Evolutionary conservation across 1,140 invertebrate species (phyloP), one percentile per base, ranked within the genome.

Genomic region (Uloborus diversus): DNA sequence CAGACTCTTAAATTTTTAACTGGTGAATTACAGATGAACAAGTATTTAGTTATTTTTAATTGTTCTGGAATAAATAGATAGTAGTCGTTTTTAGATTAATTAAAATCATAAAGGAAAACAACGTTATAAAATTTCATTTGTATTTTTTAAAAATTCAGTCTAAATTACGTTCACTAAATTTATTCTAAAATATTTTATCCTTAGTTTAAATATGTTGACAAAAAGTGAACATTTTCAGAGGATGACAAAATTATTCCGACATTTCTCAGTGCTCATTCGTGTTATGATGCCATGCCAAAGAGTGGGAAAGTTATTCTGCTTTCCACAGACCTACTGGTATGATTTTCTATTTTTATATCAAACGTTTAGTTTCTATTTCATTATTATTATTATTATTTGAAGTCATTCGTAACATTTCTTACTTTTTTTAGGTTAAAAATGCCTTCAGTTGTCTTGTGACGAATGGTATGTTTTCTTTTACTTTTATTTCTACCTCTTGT

Each of bases 351-450:
- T 23, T n/a, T 28, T 53, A 53, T 53, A 13, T 17, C 3, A 33
- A 62, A n/a, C n/a, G 28, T n/a, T 66, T 20, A 49, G 0, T 47
- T 47, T 66, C 23, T 59, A 20, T 7, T 13, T n/a, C 13, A 13
- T 47, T 47, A 7, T n/a, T 1, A 57, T n/a, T n/a, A n/a, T 20
- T 20, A 25, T 57, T 23, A 20, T 53, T 11, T 53, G n/a, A 20
- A 9, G 2, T 1, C 20, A 20, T 53, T 53, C 25, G 14, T 20
- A 53, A 14, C 7, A 23, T 59, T 71, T 25, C 33, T 35, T 35
- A 25, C 7, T 47, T 35, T 51, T 32, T 64, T n/a, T 32, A 78
- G 73, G 73, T 78, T 4, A 78, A 78, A 65, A 78, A 78, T 78
- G 61, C 73, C 25, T 78, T 78, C 49, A 64, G 42, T 30, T 61